Evolutionary conservation across 1,140 invertebrate species (phyloP).

Genomic region (Hypsibius dujardini): DNA sequence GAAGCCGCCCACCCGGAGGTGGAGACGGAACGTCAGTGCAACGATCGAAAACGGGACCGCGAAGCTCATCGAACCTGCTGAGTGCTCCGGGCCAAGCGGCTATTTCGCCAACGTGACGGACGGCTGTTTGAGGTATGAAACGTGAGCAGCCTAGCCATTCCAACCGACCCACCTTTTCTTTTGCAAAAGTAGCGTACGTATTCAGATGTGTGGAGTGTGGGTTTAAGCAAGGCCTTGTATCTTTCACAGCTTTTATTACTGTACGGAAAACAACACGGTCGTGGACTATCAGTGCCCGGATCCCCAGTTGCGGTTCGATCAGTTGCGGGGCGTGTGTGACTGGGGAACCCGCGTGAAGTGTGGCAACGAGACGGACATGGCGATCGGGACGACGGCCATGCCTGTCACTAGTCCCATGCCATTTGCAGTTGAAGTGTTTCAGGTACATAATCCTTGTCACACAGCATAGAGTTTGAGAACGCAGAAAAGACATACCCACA

Average conservation of each 20-base stretch:
- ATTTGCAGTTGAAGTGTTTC: too few species aligned
- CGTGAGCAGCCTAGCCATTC: too few species aligned
- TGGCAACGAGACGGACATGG: not conserved
- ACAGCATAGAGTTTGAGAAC: too few species aligned
- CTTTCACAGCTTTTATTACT: not conserved
- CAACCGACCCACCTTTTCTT: too few species aligned
- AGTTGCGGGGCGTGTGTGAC: not conserved
- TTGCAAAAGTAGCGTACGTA: too few species aligned
- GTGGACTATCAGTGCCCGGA: not conserved
- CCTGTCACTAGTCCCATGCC: too few species aligned
- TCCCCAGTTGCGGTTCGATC: not conserved
- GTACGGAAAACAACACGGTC: not conserved
- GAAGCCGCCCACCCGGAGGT: not conserved
- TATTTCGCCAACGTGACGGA: not conserved
- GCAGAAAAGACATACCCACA: too few species aligned
- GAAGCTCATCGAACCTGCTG: not conserved
- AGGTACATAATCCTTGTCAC: too few species aligned
- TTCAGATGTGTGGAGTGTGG: not conserved
- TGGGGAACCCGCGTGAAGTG: not conserved
- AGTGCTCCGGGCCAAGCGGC: not conserved
- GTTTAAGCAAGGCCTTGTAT: not conserved
- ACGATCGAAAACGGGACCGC: not conserved
- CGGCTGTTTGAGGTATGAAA: constrained; percentile 7
- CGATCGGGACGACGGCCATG: too few species aligned
- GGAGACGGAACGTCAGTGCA: not conserved